Evolutionary conservation across 1,140 invertebrate genomes (phyloP).

Genomic region (Ceratina calcarata): DNA sequence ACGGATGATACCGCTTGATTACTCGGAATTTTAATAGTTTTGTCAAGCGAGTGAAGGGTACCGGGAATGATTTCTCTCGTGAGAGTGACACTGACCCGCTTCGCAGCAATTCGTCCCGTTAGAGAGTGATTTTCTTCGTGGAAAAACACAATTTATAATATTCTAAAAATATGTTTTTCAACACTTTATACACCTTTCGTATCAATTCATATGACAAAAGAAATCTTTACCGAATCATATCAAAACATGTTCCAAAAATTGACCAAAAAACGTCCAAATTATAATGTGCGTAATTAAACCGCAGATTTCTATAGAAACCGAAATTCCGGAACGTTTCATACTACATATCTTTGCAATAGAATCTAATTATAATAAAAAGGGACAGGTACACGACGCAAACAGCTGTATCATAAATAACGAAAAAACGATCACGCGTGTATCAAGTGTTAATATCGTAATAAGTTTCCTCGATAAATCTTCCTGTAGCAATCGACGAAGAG

Average conservation of each 20-base stretch:
- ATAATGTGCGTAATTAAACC: no score
- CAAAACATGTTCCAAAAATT: no score
- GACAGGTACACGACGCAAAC: neutral
- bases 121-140: neutral
- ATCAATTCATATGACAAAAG: no score
- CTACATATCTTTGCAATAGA: no score
- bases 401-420: slow-evolving; percentile 31
- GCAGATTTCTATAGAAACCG: no score
- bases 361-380: no score
- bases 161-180: no score
- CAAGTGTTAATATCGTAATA: slow-evolving; percentile 20
- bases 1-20: slow-evolving; percentile 32
- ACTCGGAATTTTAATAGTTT: slow-evolving; percentile 55
- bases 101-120: slow-evolving; percentile 31
- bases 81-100: slow-evolving; percentile 54
- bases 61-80: slow-evolving; percentile 44
- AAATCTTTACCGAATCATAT: no score
- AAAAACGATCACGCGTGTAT: slow-evolving; percentile 1
- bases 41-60: slow-evolving; percentile 48
- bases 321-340: no score
- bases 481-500: neutral
- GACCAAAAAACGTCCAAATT: no score
- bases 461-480: slow-evolving; percentile 24
- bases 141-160: no score
- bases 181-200: no score